A percentile compares a stretch with the other conserved stretches of the same genome.
These are phyloP conservation scores for Sinocyclocheilus grahami DNA, from an alignment of 2,113 vertebrate genomes.

Conservation along the genomic window DNA sequence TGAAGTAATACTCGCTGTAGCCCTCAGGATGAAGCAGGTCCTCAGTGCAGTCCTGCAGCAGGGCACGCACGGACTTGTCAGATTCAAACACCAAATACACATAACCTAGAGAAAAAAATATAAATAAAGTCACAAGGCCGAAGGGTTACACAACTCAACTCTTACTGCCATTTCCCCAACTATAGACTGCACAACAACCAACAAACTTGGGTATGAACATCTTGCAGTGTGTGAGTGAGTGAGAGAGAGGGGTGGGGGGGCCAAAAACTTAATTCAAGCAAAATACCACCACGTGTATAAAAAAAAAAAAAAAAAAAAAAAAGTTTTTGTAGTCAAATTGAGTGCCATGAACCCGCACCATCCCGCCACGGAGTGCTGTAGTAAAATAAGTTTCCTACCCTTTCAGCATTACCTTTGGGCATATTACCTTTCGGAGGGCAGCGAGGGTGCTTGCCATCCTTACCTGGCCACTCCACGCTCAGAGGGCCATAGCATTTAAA, in stretches of 20 bases:
- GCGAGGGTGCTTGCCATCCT: constrained; percentile 99
- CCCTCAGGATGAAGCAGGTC: constrained; percentile 91
- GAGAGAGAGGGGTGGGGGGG: no score
- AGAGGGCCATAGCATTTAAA: constrained; percentile 96
- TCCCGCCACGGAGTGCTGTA: constrained; percentile 60
- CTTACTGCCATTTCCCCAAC: not conserved
- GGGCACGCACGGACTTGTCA: constrained; percentile 90
- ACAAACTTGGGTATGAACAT: not conserved
- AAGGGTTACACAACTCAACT: not conserved
- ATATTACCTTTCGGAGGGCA: constrained; percentile 99
- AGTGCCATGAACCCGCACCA: constrained; percentile 56
- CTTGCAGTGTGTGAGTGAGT: not conserved
- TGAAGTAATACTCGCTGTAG: constrained; percentile 94
- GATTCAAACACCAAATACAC: constrained; percentile 97
- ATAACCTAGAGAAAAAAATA: constrained; percentile 77
- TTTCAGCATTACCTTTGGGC: constrained; percentile 93
- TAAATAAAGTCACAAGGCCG: not conserved
- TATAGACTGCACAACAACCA: not conserved
- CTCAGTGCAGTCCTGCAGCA: constrained; percentile 94
- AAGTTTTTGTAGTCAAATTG: not conserved
- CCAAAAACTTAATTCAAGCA: not conserved
- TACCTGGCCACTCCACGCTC: constrained; percentile 99
- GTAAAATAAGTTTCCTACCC: constrained; percentile 83
- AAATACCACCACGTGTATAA: not conserved
- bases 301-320: no score